Base-by-base conservation (phyloP, 2,113 vertebrate species). In the Etheostoma cragini region DNA sequence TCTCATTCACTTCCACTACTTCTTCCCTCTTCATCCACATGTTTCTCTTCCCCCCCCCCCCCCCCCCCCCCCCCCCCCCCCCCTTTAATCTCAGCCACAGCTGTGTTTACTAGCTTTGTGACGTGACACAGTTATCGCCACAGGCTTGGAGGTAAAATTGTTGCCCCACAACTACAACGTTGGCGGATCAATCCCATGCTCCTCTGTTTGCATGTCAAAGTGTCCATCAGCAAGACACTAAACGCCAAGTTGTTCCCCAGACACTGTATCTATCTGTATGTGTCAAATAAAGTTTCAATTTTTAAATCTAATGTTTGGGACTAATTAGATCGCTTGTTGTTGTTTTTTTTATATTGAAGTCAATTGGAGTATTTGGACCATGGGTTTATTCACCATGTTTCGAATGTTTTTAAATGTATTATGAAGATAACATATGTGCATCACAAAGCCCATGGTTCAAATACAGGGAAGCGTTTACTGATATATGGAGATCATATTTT, bases 41-140 rank as follows among this genome's bases (percentile, higher is more conserved):
- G 11, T 8, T 57, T 33, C 35, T 30, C 22, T 14, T 1, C 54
- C 66, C 14, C 16, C 21, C 35, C 50, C 72, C 42, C 16, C n/a
- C n/a, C n/a, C n/a, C n/a, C n/a, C n/a, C n/a, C n/a, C n/a, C n/a
- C n/a, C n/a, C n/a, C n/a, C n/a, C n/a, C n/a, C n/a, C n/a, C n/a
- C n/a, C n/a, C n/a, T n/a, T n/a, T n/a, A n/a, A 57, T 85, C 58
- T 76, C 57, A 38, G 69, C 33, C 69, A 61, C 76, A 81, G 81
- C 64, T 79, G 75, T 63, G 26, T 68, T 13, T 56, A 68, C 60
- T 17, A 4, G 57, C 71, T 33, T 33, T 0, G 24, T 67, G 63
- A 62, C 60, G 11, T 80, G 68, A 60, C 53, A 70, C 49, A 46
- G 78, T 14, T 54, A 67, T 80, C 70, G 38, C 60, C 72, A 61